Conservation (phyloP, 2,888 invertebrate species). For the Eledone cirrhosa region DNA sequence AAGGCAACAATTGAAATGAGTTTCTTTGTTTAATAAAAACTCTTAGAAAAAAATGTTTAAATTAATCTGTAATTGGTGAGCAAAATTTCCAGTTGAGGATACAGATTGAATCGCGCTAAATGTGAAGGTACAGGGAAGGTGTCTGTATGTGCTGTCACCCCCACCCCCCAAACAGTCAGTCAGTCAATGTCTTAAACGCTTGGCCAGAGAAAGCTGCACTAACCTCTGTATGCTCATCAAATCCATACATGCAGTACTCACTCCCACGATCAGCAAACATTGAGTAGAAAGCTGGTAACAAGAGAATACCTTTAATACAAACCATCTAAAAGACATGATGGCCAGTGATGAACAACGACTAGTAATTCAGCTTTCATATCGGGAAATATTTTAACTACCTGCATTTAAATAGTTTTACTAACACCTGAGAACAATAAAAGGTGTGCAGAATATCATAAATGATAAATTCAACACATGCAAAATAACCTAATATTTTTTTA, state of each 20-base stretch:
- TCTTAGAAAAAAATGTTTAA: no score
- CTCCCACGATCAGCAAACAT: slow-evolving; percentile 26
- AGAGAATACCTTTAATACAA: slow-evolving; percentile 28
- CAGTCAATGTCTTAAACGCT: slow-evolving; percentile 27
- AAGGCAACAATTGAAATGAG: no score
- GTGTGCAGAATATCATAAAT: no score
- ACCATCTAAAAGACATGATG: slow-evolving; percentile 17
- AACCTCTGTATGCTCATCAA: slow-evolving; percentile 29
- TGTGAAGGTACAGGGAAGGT: slow-evolving; percentile 24
- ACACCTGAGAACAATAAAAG: no score
- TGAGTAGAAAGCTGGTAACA: slow-evolving; percentile 27
- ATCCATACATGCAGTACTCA: slow-evolving; percentile 28
- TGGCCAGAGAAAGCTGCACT: slow-evolving; percentile 29
- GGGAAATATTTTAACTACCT: not conserved
- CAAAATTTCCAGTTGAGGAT: no score
- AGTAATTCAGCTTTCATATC: slow-evolving; percentile 22
- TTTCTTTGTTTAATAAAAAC: no score
- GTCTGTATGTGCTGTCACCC: slow-evolving; percentile 22
- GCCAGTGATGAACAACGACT: not conserved
- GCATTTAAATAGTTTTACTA: no score
- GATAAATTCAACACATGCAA: no score
- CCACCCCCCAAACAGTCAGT: slow-evolving; percentile 20
- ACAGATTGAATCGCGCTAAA: not conserved
- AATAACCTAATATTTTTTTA: no score
- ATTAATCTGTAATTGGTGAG: no score